Evolutionary conservation across 2,797 vertebrate genomes (phyloP).

Genomic region (Kryptolebias ocellatus): DNA sequence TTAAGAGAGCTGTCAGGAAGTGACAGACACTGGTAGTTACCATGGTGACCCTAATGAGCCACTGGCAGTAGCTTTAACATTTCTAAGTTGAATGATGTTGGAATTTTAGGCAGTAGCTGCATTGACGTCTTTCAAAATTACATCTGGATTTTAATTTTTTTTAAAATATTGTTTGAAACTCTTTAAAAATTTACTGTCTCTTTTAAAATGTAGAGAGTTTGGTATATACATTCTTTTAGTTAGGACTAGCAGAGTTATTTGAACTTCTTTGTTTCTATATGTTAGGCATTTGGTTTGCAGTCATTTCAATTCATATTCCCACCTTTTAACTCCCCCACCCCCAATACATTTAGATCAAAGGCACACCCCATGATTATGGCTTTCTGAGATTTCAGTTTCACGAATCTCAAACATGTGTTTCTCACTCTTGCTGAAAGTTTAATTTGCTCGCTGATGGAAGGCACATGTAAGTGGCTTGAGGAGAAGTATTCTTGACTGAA

Average conservation of each 20-base stretch:
- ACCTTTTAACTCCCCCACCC: slow-evolving; percentile 26
- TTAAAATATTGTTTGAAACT: too few species aligned
- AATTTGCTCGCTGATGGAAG: slow-evolving; percentile 54
- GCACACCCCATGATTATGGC: slow-evolving; percentile 36
- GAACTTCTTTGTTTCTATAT: slow-evolving; percentile 7
- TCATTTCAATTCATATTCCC: slow-evolving; percentile 32
- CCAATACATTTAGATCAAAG: slow-evolving; percentile 53
- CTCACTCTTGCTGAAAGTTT: slow-evolving; percentile 50
- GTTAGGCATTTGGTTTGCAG: slow-evolving; percentile 20
- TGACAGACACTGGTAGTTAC: too few species aligned
- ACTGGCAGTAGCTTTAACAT: too few species aligned
- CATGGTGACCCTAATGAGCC: too few species aligned
- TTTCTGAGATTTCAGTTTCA: slow-evolving; percentile 47
- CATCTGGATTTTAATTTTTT: too few species aligned
- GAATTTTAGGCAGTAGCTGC: too few species aligned
- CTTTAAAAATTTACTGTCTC: too few species aligned
- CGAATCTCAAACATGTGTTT: slow-evolving; percentile 36
- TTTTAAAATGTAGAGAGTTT: too few species aligned
- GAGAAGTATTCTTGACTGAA: slow-evolving; percentile 23
- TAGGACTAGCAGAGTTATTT: background rate
- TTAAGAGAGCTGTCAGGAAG: too few species aligned
- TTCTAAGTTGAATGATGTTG: too few species aligned
- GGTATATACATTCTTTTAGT: too few species aligned
- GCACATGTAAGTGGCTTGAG: slow-evolving; percentile 33
- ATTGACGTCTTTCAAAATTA: too few species aligned